Conservation (phyloP, 2,888 invertebrate genomes). For the Rhamnusium bicolor region DNA sequence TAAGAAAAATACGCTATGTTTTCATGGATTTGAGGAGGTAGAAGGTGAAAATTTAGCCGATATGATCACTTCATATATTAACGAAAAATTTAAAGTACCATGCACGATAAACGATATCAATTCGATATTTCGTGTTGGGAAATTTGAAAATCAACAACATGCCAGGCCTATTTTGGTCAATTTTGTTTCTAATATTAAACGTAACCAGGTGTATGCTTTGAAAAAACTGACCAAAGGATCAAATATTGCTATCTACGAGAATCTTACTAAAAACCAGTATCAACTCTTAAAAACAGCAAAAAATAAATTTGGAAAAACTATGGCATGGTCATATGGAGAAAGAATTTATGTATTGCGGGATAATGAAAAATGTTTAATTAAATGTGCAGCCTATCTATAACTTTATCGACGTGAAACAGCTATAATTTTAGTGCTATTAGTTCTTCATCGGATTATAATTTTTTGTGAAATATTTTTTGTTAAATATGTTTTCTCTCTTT, state of each 20-base stretch:
- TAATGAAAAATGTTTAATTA: not conserved
- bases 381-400: not conserved
- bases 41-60: not conserved
- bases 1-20: not conserved
- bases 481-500: no score
- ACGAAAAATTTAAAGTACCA: not conserved
- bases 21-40: not conserved
- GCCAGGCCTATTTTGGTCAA: not conserved
- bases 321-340: not conserved
- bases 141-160: not conserved
- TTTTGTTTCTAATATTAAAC: not conserved
- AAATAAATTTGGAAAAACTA: not conserved
- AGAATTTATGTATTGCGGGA: not conserved
- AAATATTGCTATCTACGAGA: not conserved
- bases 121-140: not conserved
- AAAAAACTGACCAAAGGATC: not conserved
- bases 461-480: no score
- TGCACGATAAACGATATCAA: not conserved
- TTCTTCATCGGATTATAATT: no score
- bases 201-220: not conserved
- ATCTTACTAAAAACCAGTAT: not conserved
- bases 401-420: not conserved
- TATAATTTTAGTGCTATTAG: no score
- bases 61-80: not conserved
- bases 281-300: conserved; percentile 1